Percentiles rank a stretch among this genome's conserved stretches.
Conservation (phyloP, 2,888 invertebrate species). For the Megamerina dolium region DNA sequence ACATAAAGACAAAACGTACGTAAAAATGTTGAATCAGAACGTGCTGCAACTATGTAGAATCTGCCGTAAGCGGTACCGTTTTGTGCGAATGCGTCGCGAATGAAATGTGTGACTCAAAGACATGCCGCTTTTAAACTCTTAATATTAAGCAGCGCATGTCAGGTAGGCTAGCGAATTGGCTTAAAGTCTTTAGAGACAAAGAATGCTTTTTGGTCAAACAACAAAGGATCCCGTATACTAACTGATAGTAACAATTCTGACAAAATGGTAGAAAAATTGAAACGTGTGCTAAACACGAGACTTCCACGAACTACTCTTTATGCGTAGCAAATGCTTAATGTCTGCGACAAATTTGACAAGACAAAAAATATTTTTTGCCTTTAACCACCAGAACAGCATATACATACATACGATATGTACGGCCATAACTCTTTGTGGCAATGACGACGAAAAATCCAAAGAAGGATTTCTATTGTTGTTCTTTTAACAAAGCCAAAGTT, state of each 20-base stretch:
- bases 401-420: no score
- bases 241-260: no score
- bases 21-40: neutral
- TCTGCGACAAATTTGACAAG: slow-evolving; percentile 21
- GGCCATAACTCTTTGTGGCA: slow-evolving; percentile 17
- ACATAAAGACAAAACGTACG: slow-evolving; percentile 14
- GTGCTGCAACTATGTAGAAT: slow-evolving; percentile 5
- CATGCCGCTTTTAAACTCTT: no score
- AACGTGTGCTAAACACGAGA: slow-evolving; percentile 50
- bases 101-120: slow-evolving; percentile 41
- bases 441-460: slow-evolving; percentile 17
- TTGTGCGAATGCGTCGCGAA: slow-evolving; percentile 47
- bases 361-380: slow-evolving; percentile 17
- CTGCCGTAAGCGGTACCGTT: slow-evolving; percentile 43
- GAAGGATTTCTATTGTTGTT: slow-evolving; percentile 34
- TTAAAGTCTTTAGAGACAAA: no score
- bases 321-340: slow-evolving; percentile 25
- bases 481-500: slow-evolving; percentile 18
- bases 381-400: no score
- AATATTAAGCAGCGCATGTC: no score
- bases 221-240: no score
- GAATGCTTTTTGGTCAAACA: no score
- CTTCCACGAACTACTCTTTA: slow-evolving; percentile 45
- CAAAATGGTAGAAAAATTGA: no score
- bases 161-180: no score